Conservation (phyloP, 2,113 vertebrate genomes). For the Anseranas semipalmata region DNA sequence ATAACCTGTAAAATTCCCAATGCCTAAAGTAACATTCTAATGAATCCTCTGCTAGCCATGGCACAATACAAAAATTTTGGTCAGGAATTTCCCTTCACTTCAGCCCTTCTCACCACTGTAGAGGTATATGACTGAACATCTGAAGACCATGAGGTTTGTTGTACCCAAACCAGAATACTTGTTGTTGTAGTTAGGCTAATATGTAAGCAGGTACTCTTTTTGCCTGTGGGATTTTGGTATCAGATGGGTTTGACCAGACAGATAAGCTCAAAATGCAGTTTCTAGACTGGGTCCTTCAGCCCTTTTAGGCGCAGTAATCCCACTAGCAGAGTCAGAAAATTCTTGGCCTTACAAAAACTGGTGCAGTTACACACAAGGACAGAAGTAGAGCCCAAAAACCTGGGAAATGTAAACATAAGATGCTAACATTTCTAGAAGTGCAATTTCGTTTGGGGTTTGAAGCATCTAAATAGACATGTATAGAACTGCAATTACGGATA, state of each 20-base stretch:
- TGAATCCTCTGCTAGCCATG: background rate
- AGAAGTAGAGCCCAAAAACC: background rate
- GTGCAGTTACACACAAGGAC: background rate
- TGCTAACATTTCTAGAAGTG: rapidly evolving
- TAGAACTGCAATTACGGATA: background rate
- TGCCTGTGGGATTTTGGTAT: background rate
- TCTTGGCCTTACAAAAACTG: background rate
- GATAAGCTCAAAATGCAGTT: background rate
- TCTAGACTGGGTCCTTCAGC: background rate
- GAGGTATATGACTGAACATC: background rate
- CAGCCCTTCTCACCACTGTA: background rate
- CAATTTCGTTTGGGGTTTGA: background rate
- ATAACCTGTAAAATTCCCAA: rapidly evolving
- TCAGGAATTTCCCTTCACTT: background rate
- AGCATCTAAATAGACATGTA: background rate
- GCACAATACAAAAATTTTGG: background rate
- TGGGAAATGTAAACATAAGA: background rate
- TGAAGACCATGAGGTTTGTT: background rate
- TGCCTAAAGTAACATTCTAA: background rate
- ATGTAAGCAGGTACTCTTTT: background rate
- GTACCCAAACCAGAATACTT: background rate
- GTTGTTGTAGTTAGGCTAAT: background rate
- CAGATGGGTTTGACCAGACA: background rate
- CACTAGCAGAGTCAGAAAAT: background rate
- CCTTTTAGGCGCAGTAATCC: background rate